Conservation (phyloP, 2,888 invertebrate genomes). For the Matsumyia berberina region DNA sequence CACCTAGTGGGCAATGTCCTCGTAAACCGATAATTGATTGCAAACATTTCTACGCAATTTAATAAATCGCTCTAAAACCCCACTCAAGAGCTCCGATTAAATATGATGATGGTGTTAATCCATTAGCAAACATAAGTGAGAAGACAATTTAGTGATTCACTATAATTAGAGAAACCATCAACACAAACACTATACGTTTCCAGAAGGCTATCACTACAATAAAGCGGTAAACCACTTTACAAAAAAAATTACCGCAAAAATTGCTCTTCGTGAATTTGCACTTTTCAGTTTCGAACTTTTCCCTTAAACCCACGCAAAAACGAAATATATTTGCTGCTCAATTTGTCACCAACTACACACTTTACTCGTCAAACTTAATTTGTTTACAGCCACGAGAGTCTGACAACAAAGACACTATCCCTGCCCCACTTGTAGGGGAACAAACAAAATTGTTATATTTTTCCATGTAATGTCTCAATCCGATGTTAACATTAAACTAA, state of each 20-base stretch:
- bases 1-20: no score
- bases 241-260: constrained; percentile 19
- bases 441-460: no score
- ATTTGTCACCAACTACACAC: background rate
- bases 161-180: constrained; percentile 12
- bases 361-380: constrained; percentile 2
- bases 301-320: background rate
- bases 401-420: no score
- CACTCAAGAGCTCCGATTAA: background rate
- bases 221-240: constrained; percentile 1
- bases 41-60: background rate
- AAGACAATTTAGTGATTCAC: background rate
- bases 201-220: background rate
- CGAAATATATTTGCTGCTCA: background rate
- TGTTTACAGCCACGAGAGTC: constrained; percentile 4
- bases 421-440: background rate
- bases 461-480: constrained; percentile 19
- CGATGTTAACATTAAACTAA: constrained; percentile 35
- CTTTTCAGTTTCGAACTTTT: background rate
- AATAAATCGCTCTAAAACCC: background rate
- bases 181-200: constrained; percentile 1
- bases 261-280: constrained; percentile 15
- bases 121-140: background rate
- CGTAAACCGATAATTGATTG: background rate
- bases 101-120: background rate